A percentile compares a stretch with the other conserved stretches of the same genome.
Conservation (phyloP, 2,888 invertebrate genomes). For the Lutraria lutraria region DNA sequence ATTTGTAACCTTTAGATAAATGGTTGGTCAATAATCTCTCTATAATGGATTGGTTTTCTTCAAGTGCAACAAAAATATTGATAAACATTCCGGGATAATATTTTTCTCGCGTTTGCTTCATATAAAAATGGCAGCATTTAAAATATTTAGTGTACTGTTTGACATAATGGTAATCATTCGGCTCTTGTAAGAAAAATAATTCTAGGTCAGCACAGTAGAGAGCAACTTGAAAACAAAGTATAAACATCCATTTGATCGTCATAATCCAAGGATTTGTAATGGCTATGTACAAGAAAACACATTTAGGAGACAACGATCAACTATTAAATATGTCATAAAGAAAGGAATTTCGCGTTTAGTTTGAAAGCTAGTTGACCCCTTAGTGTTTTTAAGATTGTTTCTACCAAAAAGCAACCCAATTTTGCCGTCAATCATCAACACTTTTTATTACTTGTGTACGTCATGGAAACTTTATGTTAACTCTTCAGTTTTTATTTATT, state of each 20-base stretch:
- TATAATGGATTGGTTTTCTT: too few relatives aligned
- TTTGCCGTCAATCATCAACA: neutral
- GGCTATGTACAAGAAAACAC: neutral
- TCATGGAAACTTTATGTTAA: neutral
- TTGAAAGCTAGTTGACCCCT: neutral
- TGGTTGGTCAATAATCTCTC: too few relatives aligned
- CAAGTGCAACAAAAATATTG: too few relatives aligned
- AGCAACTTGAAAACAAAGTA: neutral
- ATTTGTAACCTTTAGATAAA: too few relatives aligned
- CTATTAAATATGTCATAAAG: neutral
- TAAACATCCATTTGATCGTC: neutral
- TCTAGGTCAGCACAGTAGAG: too few relatives aligned
- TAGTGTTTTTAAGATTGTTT: neutral
- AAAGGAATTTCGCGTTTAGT: slow-evolving; percentile 6
- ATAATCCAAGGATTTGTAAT: neutral
- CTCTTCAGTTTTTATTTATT: neutral
- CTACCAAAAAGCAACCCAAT: neutral
- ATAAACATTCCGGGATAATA: too few relatives aligned
- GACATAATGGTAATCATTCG: too few relatives aligned
- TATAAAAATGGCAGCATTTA: too few relatives aligned
- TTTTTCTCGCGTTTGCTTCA: too few relatives aligned
- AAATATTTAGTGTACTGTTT: too few relatives aligned
- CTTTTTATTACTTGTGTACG: neutral
- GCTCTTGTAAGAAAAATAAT: too few relatives aligned
- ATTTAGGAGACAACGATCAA: neutral